Conservation (phyloP, 2,113 vertebrate species). For the Chaenocephalus aceratus region DNA sequence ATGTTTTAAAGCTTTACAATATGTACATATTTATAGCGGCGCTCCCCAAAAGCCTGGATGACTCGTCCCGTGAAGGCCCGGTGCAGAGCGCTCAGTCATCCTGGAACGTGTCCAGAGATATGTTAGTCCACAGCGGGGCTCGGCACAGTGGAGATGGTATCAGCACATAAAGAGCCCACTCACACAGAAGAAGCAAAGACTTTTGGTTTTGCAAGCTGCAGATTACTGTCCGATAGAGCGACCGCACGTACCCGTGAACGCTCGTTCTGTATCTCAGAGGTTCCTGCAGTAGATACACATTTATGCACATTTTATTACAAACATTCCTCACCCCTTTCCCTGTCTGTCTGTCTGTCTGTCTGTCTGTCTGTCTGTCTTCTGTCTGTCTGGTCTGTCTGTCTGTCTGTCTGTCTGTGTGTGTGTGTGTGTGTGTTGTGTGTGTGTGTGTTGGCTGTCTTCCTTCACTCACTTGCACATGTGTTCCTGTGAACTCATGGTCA, state of each 20-base stretch:
- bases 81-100: conserved; percentile 43
- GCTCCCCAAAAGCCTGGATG: conserved; percentile 28
- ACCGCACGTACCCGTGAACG: background rate
- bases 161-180: conserved; percentile 13
- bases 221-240: conserved; percentile 14
- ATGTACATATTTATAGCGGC: conserved; percentile 29
- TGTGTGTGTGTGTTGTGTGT: too few relatives aligned
- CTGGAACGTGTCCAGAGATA: conserved; percentile 50
- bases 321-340: background rate
- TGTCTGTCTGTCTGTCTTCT: too few relatives aligned
- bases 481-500: conserved; percentile 5
- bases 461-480: too few relatives aligned
- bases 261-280: background rate
- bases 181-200: background rate
- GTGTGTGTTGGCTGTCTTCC: background rate
- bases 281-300: conserved; percentile 31
- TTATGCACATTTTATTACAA: too few relatives aligned
- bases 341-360: too few relatives aligned
- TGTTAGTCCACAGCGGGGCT: conserved; percentile 46
- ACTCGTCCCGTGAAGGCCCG: conserved; percentile 30
- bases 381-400: too few relatives aligned
- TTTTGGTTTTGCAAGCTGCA: conserved; percentile 4
- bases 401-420: too few relatives aligned
- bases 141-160: conserved; percentile 17
- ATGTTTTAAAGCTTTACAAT: background rate